These are phyloP conservation scores for Holcopasites calliopsidis DNA, from an alignment of 1,140 invertebrate genomes.

Conservation along the genomic window DNA sequence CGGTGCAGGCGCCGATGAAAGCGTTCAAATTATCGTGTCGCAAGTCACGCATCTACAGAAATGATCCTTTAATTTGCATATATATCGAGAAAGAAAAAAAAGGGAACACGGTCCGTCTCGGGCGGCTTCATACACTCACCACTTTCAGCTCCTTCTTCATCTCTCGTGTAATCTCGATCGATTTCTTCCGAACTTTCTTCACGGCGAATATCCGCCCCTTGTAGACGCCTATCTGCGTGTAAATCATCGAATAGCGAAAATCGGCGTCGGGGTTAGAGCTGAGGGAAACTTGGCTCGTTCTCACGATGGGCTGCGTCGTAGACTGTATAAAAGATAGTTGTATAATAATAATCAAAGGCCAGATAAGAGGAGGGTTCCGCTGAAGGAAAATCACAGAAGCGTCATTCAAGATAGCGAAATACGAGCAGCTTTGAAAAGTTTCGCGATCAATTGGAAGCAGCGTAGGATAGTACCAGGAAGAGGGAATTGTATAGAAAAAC, in stretches of 20 bases:
- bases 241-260: slow-evolving; percentile 92
- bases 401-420: background rate
- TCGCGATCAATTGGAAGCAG: background rate
- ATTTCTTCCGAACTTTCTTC: slow-evolving; percentile 91
- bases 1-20: slow-evolving; percentile 96
- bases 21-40: slow-evolving; percentile 95
- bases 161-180: slow-evolving; percentile 92
- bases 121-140: slow-evolving; percentile 77
- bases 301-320: slow-evolving; percentile 81
- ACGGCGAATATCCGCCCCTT: slow-evolving; percentile 92
- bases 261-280: slow-evolving; percentile 92
- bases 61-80: slow-evolving; percentile 21
- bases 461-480: background rate
- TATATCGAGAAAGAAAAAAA: too few species aligned
- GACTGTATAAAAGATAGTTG: too few species aligned
- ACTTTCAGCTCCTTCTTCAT: slow-evolving; percentile 98
- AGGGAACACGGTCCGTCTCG: background rate
- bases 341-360: too few species aligned
- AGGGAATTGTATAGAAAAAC: background rate
- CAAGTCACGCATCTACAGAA: slow-evolving; percentile 89
- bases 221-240: slow-evolving; percentile 93
- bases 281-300: slow-evolving; percentile 91
- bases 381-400: background rate
- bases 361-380: too few species aligned
- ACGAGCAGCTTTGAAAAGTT: background rate